Base-by-base conservation (phyloP, 35 echinoderm and acorn worm species). In the Diadema setosum region DNA sequence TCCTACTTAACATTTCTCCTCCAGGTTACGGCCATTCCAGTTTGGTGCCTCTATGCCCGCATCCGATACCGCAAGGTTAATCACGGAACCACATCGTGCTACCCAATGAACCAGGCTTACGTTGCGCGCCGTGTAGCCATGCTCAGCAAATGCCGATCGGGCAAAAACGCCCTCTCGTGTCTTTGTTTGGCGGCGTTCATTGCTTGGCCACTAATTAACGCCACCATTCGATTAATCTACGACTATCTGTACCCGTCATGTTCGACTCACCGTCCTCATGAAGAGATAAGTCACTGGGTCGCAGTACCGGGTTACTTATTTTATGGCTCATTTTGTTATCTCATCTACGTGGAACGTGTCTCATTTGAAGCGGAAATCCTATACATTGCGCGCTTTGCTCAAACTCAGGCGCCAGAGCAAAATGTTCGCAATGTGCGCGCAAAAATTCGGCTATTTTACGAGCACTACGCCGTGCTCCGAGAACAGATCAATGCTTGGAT, bases 1-100 rank as follows among this genome's bases (percentile, higher is more conserved):
- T 70, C 87, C 2, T 89, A 89, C 87, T 89, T 60, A 37, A 89
- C 87, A 6, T 89, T 58, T 35, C 87, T 89, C 25, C 70, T 89
- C 57, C 76, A 89, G 45, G 57, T 89, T 6, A 23, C 82, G 34
- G 87, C 48, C 31, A 61, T 89, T 15, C 87, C 87, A 7, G 17
- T 89, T 7, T 81, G 46, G 50, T 80, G 75, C 32, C 33, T 89
- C 14, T 44, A 75, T 6, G 42, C 87, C 5, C 30, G 75, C 23
- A 43, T 89, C 36, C 73, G 29, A 26, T 78, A 42, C 40, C 34
- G 39, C 21, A 25, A 3, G 2, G 5, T 41, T 63, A 57, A 41
- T 58, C 36, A 11, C 9, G 21, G 82, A 23, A 16, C 20, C 25
- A 25, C 15, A 3, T n/a, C 31, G 11, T 21, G 5, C 18, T 34